These are phyloP conservation scores for Loripinus fragilis DNA, from an alignment of 2,888 invertebrate species.

Conservation along the genomic window DNA sequence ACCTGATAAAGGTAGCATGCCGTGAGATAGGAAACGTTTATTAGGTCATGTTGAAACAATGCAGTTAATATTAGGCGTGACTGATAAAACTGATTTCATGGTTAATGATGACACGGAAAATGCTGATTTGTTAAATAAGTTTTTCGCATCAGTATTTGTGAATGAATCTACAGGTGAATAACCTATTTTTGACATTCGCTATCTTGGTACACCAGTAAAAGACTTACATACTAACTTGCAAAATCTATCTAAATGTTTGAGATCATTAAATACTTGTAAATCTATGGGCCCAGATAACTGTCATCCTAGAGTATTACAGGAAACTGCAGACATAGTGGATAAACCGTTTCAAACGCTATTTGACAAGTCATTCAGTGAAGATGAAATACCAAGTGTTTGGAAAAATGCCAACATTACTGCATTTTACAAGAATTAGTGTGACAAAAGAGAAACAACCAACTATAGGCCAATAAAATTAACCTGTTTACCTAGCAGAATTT, in stretches of 20 bases:
- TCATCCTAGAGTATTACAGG: not conserved
- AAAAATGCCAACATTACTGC: not conserved
- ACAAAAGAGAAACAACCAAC: not conserved
- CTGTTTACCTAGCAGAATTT: not conserved
- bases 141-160: slow-evolving; percentile 8
- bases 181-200: slow-evolving; percentile 13
- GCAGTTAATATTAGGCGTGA: too few relatives aligned
- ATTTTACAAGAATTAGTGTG: not conserved
- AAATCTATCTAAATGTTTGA: slow-evolving; percentile 6
- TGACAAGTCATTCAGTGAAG: not conserved
- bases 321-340: not conserved
- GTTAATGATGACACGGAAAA: slow-evolving; percentile 4
- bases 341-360: not conserved
- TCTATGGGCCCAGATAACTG: not conserved
- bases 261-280: not conserved
- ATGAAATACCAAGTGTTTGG: not conserved
- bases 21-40: too few relatives aligned
- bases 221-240: not conserved
- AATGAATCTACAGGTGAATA: not conserved
- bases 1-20: too few relatives aligned
- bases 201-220: not conserved
- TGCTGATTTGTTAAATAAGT: not conserved
- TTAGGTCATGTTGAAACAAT: too few relatives aligned
- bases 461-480: not conserved
- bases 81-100: not conserved